A percentile compares a stretch with the other conserved stretches of the same genome.
Conservation (phyloP, 2,113 vertebrate genomes). For the Poeciliopsis retropinna region DNA sequence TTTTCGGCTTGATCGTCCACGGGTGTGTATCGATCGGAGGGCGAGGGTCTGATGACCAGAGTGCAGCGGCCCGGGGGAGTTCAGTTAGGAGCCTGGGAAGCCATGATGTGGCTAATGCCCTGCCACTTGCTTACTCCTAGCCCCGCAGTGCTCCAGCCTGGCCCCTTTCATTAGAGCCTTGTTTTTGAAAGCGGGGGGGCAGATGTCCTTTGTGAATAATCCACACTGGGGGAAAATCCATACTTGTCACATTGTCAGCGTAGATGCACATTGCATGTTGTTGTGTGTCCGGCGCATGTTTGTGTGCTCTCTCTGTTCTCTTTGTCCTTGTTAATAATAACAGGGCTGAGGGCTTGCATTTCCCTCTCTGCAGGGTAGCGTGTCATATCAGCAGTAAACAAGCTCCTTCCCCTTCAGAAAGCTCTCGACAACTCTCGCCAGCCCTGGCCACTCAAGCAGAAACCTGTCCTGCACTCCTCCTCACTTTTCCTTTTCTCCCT, state of each 20-base stretch:
- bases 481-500: conserved; percentile 64
- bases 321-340: conserved; percentile 90
- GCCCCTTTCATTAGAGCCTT: conserved; percentile 74
- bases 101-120: conserved; percentile 81
- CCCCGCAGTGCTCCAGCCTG: conserved; percentile 43
- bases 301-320: conserved; percentile 78
- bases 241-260: conserved; percentile 82
- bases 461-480: conserved; percentile 75
- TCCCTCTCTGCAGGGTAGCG: conserved; percentile 83
- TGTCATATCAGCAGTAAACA: conserved; percentile 86
- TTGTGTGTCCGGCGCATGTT: conserved; percentile 64
- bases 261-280: conserved; percentile 32
- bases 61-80: conserved; percentile 62
- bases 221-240: conserved; percentile 79
- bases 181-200: conserved; percentile 64
- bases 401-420: conserved; percentile 81
- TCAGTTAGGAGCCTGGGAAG: conserved; percentile 72
- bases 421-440: conserved; percentile 76
- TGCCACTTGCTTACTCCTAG: conserved; percentile 71
- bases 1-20: conserved; percentile 79
- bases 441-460: conserved; percentile 83
- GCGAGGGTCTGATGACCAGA: conserved; percentile 74
- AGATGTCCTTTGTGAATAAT: conserved; percentile 83
- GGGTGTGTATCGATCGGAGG: conserved; percentile 75
- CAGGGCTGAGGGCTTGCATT: conserved; percentile 83